Conservation (phyloP, 2,797 vertebrate species). For the Perodicticus potto region DNA sequence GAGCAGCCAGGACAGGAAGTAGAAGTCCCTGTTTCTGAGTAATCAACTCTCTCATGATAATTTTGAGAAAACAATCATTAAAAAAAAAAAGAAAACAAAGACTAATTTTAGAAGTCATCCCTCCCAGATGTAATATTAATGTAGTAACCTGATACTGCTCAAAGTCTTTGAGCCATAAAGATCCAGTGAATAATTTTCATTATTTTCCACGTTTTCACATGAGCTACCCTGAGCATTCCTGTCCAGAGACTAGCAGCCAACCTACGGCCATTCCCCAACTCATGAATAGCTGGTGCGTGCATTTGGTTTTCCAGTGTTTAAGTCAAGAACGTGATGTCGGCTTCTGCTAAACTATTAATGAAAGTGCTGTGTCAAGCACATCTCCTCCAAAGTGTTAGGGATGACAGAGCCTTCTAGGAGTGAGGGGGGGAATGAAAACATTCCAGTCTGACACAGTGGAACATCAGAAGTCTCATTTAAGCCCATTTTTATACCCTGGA, state of each 20-base stretch:
- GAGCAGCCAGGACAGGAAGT: neutral
- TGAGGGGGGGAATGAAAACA: neutral
- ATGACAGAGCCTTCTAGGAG: neutral
- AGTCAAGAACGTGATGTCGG: neutral
- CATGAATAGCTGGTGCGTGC: constrained; percentile 69
- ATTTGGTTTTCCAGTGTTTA: constrained; percentile 53
- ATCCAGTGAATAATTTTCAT: constrained; percentile 71
- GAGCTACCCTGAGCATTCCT: constrained; percentile 54
- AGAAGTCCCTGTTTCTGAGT: neutral
- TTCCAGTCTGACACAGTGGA: too few species aligned
- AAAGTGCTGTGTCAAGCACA: neutral
- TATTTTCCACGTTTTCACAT: constrained; percentile 74
- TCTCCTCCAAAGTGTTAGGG: neutral
- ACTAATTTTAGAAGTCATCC: neutral
- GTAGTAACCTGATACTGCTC: constrained; percentile 65
- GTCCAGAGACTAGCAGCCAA: constrained; percentile 66
- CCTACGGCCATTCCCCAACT: constrained; percentile 35
- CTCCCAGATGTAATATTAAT: constrained; percentile 71
- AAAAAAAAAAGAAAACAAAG: neutral
- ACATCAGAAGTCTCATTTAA: neutral
- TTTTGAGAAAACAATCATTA: neutral
- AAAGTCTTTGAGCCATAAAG: constrained; percentile 61
- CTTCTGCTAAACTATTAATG: neutral
- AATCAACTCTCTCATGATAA: neutral
- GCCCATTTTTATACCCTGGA: neutral